Conservation (phyloP, 2,888 invertebrate genomes). For the Laspeyria flexula region DNA sequence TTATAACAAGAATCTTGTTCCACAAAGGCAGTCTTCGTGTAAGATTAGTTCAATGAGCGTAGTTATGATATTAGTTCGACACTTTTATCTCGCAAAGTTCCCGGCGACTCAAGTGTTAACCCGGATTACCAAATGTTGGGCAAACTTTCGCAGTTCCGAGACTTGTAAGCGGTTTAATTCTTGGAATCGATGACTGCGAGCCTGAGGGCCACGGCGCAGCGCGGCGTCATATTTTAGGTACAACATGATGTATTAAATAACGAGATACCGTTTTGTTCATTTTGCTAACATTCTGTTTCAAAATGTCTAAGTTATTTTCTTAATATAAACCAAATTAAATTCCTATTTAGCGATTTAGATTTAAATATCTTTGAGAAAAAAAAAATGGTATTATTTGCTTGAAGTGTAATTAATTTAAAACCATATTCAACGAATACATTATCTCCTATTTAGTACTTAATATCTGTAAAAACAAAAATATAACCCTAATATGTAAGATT, state of each 20-base stretch:
- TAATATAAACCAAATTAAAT: no score
- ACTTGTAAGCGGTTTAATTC: conserved; percentile 54
- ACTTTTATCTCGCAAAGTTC: conserved; percentile 46
- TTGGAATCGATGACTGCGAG: conserved; percentile 53
- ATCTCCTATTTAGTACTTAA: no score
- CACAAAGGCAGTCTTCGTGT: conserved; percentile 17
- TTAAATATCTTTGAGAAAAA: no score
- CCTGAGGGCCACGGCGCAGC: conserved; percentile 10
- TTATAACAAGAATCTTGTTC: conserved; percentile 21
- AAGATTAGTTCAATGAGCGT: conserved; percentile 28
- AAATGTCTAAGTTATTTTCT: no score
- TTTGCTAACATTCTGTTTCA: no score
- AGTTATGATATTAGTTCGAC: conserved; percentile 41
- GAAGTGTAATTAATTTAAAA: no score
- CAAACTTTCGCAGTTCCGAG: conserved; percentile 55
- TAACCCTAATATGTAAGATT: no score
- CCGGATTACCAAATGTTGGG: conserved; percentile 47
- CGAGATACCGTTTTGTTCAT: background rate
- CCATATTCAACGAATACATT: no score
- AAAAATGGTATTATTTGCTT: no score
- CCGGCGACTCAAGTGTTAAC: conserved; percentile 29
- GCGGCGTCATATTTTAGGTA: conserved; percentile 7
- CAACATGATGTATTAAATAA: background rate
- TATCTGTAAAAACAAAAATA: no score
- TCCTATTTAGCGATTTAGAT: no score